These are phyloP conservation scores for Garrulus glandarius DNA, from an alignment of 2,797 vertebrate genomes.

Conservation along the genomic window DNA sequence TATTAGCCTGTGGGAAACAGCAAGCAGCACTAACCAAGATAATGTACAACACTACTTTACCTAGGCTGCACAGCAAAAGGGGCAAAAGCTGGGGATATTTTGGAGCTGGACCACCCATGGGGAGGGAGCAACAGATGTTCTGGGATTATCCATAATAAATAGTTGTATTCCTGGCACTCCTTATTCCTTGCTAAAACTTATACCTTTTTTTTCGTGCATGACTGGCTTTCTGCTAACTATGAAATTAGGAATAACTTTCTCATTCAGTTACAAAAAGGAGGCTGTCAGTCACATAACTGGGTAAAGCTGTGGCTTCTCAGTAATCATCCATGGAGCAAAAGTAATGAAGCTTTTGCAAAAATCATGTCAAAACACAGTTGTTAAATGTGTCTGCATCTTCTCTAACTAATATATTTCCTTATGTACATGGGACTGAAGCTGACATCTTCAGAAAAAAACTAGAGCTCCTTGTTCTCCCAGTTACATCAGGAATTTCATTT, in stretches of 20 bases:
- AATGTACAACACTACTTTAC: neutral
- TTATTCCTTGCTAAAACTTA: slow-evolving; percentile 1
- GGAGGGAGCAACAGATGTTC: slow-evolving; percentile 51
- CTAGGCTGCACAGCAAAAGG: neutral
- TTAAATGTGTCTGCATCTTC: neutral
- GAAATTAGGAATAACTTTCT: neutral
- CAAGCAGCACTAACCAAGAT: neutral
- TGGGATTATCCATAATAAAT: slow-evolving; percentile 35
- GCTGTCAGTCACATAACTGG: neutral
- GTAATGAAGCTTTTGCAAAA: neutral
- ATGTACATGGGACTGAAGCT: fast-evolving
- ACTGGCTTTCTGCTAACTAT: slow-evolving; percentile 26
- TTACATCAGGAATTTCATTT: neutral
- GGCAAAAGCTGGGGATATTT: neutral
- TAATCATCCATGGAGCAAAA: neutral
- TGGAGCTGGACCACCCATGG: slow-evolving; percentile 40
- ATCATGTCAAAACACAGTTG: neutral
- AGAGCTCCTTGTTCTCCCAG: neutral
- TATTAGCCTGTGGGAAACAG: neutral
- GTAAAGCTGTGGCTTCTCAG: slow-evolving; percentile 2
- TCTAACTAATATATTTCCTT: neutral
- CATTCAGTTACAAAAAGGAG: neutral
- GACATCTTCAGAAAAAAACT: neutral
- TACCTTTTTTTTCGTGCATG: neutral
- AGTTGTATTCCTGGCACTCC: slow-evolving; percentile 15